Evolutionary conservation across 2,888 invertebrate genomes (phyloP).

Genomic region (Melieria omissa): DNA sequence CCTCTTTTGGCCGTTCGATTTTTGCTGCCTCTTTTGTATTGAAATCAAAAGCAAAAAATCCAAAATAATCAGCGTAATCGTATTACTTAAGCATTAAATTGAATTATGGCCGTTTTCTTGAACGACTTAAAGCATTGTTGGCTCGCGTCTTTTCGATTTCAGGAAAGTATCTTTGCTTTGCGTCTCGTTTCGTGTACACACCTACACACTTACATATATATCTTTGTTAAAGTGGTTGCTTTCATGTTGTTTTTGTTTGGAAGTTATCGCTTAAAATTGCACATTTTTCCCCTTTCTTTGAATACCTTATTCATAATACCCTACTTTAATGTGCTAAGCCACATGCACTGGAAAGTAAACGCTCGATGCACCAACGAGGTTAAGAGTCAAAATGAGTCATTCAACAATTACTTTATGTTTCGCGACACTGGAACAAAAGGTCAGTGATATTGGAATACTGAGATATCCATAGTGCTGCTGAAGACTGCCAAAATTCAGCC

Average conservation of each 20-base stretch:
- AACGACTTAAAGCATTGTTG: conserved; percentile 9
- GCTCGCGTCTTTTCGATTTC: conserved; percentile 12
- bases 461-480: too few species aligned
- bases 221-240: conserved; percentile 1
- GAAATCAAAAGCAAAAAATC: conserved; percentile 34
- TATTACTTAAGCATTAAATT: conserved; percentile 43
- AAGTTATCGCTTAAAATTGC: conserved; percentile 18
- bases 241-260: conserved; percentile 6
- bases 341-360: too few species aligned
- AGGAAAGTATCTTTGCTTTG: conserved; percentile 16
- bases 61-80: conserved; percentile 44
- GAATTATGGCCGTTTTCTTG: conserved; percentile 38
- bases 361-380: too few species aligned
- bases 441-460: too few species aligned
- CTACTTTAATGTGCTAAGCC: too few species aligned
- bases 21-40: background rate
- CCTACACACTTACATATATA: background rate
- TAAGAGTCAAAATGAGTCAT: too few species aligned
- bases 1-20: background rate
- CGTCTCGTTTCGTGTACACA: background rate
- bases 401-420: too few species aligned
- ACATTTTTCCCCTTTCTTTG: background rate
- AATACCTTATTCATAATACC: too few species aligned
- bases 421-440: too few species aligned
- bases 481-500: too few species aligned